These are phyloP conservation scores for Diachasmimorpha longicaudata DNA, from an alignment of 1,140 invertebrate species.

Conservation along the genomic window DNA sequence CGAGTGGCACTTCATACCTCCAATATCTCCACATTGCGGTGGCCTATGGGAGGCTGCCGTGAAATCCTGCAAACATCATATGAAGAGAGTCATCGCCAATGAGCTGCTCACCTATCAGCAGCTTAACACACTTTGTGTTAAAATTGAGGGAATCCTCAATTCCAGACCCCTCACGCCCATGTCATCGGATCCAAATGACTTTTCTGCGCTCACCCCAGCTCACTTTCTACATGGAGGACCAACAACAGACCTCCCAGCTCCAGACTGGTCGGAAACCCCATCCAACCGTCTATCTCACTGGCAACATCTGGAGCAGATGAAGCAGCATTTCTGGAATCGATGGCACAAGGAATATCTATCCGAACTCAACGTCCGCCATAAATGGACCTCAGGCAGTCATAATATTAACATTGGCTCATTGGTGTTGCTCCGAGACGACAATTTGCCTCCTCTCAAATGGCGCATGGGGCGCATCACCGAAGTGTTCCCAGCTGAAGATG, in stretches of 20 bases:
- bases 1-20: background rate
- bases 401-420: background rate
- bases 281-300: conserved; percentile 25
- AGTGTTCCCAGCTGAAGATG: background rate
- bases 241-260: conserved; percentile 28
- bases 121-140: conserved; percentile 24
- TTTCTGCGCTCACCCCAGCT: conserved; percentile 33
- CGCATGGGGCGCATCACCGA: background rate
- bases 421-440: background rate
- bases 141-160: conserved; percentile 40
- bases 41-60: conserved; percentile 40
- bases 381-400: background rate
- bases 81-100: conserved; percentile 17
- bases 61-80: conserved; percentile 28
- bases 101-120: conserved; percentile 35
- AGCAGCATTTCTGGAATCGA: conserved; percentile 15
- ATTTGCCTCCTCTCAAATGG: background rate
- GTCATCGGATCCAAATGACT: conserved; percentile 30
- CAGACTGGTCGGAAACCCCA: background rate
- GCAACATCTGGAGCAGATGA: conserved; percentile 22
- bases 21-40: conserved; percentile 37
- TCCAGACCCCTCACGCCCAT: conserved; percentile 34
- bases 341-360: conserved; percentile 13
- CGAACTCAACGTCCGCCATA: background rate
- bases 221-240: conserved; percentile 44